Evolutionary conservation across 1,140 invertebrate genomes (phyloP), one percentile per base, ranked within the genome.

Genomic region (Sitophilus oryzae): DNA sequence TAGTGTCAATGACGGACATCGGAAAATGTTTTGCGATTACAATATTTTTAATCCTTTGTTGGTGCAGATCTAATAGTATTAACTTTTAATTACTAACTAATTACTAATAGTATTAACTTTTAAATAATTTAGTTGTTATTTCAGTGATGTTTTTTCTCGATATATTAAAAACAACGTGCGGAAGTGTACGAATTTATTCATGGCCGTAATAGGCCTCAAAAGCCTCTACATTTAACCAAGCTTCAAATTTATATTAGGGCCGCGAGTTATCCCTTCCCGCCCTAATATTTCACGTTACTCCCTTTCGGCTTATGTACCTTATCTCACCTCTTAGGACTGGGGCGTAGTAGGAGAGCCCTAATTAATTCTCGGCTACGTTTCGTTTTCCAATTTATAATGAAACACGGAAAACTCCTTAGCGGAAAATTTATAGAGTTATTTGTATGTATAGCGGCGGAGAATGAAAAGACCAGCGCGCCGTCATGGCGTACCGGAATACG

Each of bases 311-410:
- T 48, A 48, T n/a, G n/a, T 48, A 48, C 30, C 19, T 48, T 48
- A 48, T 48, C 45, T 48, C n/a, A 37, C 30, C 34, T 48, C 45
- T 48, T 37, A 48, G 45, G 45, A 34, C 34, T 5, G 25, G n/a
- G n/a, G n/a, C n/a, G n/a, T n/a, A n/a, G 45, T 37, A 48, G 45
- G 37, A 48, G 45, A 48, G 45, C 45, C 45, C 34, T 48, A 48
- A 48, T 48, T 48, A 48, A 48, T 48, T 48, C 45, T 20, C 22
- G 34, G 35, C 45, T 48, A 35, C 45, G 45, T 48, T 48, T 48
- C 45, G 45, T 48, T 48, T 48, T 48, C 45, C 45, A 48, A 48
- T 48, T 48, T 48, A 48, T 48, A 48, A 48, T 37, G 45, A 48
- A 48, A 48, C 45, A 48, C 30, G 45, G 45, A 48, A 48, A 48